Evolutionary conservation across 2,797 vertebrate genomes (phyloP), one percentile per base, ranked within the genome.

Genomic region (Coluber constrictor): DNA sequence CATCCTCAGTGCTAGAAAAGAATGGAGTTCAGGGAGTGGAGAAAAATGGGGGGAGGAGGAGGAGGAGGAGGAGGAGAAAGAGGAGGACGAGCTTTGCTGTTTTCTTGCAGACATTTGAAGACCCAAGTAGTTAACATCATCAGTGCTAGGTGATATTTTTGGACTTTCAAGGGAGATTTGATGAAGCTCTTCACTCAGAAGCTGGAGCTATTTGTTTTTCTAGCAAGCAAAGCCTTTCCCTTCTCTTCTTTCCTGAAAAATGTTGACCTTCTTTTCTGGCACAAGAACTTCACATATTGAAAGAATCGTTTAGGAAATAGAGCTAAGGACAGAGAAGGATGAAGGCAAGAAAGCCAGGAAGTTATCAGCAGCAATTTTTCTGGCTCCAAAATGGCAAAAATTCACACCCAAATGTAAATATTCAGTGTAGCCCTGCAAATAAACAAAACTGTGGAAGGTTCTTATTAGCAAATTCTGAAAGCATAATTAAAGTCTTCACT

Each of bases 401-500:
- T 20, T 29, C 56, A 37, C 47, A 61, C 47, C 25, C 61, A 90
- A 74, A 37, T 61, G n/a, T 86, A 51, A 56, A 9, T 18, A 20
- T 92, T 86, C 63, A 29, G 12, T 79, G 23, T 25, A 88, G 12
- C 60, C 29, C 13, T 27, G 51, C 32, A 60, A 87, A 57, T 43
- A 54, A 70, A 61, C 87, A 51, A 11, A 51, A 7, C 15, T 13
- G 43, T 9, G 37, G 54, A 60, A 60, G 4, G 9, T 93, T 91
- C 59, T 87, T 90, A n/a, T 87, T 93, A 59, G 70, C 1, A 93
- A 93, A 86, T 51, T 94, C n/a, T 89, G 47, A 92, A 91, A 94
- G 86, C 93, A 94, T 43, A 27, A 92, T 93, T 95, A 93, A 47
- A 89, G 18, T 86, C 54, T 94, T 94, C 90, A 5, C 47, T 93